phyloP scores from a whole-genome alignment of 53 echinoderm and acorn worm species.

The Patiria pectinifera region DNA sequence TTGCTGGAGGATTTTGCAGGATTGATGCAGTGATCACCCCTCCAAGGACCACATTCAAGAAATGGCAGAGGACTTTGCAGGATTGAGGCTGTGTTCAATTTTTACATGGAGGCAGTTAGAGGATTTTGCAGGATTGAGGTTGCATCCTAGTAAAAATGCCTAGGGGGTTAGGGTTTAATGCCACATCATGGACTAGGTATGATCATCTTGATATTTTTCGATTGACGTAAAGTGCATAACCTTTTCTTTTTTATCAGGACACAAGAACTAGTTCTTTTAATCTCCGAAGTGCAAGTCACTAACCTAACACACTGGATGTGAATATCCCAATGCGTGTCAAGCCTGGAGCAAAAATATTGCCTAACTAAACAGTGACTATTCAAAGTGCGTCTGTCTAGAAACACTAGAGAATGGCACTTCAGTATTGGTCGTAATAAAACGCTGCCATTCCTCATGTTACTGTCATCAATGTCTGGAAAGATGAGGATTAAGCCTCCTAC shows the following conservation, averaged over 20 bases:
- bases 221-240: background rate
- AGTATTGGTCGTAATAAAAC: background rate
- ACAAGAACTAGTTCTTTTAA: conserved; percentile 8
- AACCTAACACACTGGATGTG: background rate
- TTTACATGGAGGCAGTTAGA: no score
- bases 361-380: background rate
- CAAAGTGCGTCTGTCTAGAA: background rate
- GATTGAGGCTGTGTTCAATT: no score
- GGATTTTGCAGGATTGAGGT: no score
- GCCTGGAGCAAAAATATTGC: background rate
- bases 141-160: no score
- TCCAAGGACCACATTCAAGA: no score
- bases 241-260: background rate
- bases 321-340: background rate
- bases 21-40: no score
- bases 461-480: background rate
- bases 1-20: no score
- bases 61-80: no score
- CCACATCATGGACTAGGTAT: background rate
- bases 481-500: no score
- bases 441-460: background rate
- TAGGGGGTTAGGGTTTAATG: no score
- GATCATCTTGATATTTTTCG: background rate
- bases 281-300: background rate
- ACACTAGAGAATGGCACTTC: background rate